phyloP scores from a whole-genome alignment of 2,797 vertebrate species.

The Hyperoplus immaculatus region DNA sequence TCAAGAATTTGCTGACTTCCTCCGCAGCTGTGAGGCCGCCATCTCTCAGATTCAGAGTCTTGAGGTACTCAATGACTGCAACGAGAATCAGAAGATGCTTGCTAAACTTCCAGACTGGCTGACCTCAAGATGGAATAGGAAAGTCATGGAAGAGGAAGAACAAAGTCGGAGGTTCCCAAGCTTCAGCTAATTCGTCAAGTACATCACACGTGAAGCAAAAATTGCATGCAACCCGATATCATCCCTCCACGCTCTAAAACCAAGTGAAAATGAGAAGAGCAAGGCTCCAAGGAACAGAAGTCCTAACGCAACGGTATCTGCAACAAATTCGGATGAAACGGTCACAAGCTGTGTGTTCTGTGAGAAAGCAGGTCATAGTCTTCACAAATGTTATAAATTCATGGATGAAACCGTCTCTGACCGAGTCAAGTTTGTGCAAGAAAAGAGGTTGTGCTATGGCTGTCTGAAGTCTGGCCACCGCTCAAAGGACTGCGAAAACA shows the following conservation, averaged over 20 bases:
- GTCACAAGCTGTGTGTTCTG: constrained; percentile 21
- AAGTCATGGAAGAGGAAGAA: too few species aligned
- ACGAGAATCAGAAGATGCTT: too few species aligned
- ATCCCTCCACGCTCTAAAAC: constrained; percentile 2
- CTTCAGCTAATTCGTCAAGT: too few species aligned
- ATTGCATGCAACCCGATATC: too few species aligned
- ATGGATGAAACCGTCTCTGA: neutral
- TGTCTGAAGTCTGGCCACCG: constrained; percentile 35
- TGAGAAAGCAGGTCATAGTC: constrained; percentile 39
- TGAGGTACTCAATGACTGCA: too few species aligned
- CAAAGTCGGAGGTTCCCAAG: too few species aligned
- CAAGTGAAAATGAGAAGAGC: neutral
- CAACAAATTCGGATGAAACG: constrained; percentile 16
- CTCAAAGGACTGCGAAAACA: constrained; percentile 31
- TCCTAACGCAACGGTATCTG: constrained; percentile 9
- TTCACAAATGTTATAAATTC: constrained; percentile 8
- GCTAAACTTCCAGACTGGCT: too few species aligned
- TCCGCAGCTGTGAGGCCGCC: too few species aligned
- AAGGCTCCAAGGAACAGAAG: neutral
- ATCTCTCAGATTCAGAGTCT: too few species aligned
- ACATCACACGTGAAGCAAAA: too few species aligned
- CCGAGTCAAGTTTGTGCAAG: constrained; percentile 34
- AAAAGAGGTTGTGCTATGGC: constrained; percentile 28
- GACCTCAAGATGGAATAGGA: too few species aligned
- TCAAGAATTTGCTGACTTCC: too few species aligned